Evolutionary conservation across 2,797 vertebrate species (phyloP).

Genomic region (Mormyrops attenuatus): DNA sequence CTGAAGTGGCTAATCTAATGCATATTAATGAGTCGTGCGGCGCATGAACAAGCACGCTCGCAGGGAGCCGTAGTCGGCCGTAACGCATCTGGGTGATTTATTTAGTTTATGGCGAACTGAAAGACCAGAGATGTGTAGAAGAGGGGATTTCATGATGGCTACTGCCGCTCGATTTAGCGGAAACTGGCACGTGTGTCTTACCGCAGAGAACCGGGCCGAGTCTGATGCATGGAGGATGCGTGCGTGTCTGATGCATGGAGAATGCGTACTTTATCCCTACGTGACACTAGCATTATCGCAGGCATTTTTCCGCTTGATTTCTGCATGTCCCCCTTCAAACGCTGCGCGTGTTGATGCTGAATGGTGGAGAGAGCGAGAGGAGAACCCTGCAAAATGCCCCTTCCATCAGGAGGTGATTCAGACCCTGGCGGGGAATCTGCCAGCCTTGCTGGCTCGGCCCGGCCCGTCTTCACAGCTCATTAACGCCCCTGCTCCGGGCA

Average conservation of each 20-base stretch:
- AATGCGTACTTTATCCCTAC: background rate
- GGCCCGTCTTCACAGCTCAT: background rate
- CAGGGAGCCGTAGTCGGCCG: background rate
- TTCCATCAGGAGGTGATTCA: background rate
- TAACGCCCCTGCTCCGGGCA: background rate
- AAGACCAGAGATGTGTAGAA: background rate
- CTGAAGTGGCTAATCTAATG: background rate
- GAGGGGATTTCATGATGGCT: background rate
- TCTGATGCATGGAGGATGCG: background rate
- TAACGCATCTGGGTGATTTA: background rate
- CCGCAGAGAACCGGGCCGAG: background rate
- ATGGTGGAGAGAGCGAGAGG: background rate
- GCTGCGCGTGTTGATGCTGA: background rate
- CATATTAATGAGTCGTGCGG: constrained; percentile 18
- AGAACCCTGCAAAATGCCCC: background rate
- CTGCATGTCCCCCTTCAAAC: background rate
- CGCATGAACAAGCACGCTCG: background rate
- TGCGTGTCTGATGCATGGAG: background rate
- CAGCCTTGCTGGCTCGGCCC: background rate
- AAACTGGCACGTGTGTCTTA: background rate
- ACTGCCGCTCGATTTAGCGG: background rate
- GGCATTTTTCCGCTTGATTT: background rate
- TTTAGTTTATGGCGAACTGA: background rate
- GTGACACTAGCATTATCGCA: background rate
- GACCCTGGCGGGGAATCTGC: background rate